Evolutionary conservation across 2,888 invertebrate species (phyloP).

Genomic region (Cataglyphis altisquamis): DNA sequence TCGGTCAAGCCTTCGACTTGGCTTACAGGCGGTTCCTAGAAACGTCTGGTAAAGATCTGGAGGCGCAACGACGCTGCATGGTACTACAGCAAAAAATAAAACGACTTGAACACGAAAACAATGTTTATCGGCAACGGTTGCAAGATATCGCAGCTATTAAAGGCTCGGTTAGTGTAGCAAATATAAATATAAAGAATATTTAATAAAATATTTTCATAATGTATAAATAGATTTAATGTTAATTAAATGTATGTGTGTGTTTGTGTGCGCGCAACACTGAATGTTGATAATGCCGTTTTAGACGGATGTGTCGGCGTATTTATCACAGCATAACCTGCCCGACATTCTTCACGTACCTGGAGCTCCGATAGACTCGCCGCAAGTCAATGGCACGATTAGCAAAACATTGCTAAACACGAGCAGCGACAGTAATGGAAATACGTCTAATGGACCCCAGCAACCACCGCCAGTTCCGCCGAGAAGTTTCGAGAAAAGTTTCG

Average conservation of each 20-base stretch:
- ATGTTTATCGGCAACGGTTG: conserved; percentile 93
- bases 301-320: conserved; percentile 87
- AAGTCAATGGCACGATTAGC: conserved; percentile 79
- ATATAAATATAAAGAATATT: neutral
- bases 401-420: conserved; percentile 75
- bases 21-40: conserved; percentile 98
- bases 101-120: conserved; percentile 94
- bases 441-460: conserved; percentile 82
- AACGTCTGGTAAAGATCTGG: conserved; percentile 95
- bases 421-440: conserved; percentile 84
- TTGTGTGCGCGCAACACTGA: neutral
- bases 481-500: conserved; percentile 84
- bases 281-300: conserved; percentile 57
- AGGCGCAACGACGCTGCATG: conserved; percentile 92
- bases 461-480: conserved; percentile 83
- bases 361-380: conserved; percentile 74
- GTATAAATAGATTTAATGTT: neutral
- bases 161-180: conserved; percentile 83
- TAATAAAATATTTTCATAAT: neutral
- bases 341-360: conserved; percentile 86
- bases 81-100: conserved; percentile 95
- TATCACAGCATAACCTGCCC: conserved; percentile 87
- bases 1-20: conserved; percentile 99
- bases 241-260: too few species aligned
- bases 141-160: conserved; percentile 89